Evolutionary conservation across 1,140 invertebrate genomes (phyloP), one percentile per base, ranked within the genome.

Genomic region (Bombus affinis): DNA sequence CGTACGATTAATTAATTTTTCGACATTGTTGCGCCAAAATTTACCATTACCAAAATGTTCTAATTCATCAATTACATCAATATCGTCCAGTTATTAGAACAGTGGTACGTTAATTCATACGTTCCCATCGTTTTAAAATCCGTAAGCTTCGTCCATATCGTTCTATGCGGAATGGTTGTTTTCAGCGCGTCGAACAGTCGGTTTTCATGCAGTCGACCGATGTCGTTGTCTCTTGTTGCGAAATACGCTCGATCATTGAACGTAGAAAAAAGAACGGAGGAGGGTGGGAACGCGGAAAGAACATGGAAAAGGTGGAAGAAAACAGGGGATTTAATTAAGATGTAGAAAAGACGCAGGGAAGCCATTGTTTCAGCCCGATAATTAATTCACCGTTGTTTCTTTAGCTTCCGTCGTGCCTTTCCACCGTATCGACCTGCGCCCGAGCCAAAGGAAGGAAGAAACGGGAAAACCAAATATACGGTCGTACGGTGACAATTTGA

Each of bases 321-420:
- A 68, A 75, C 77, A 77, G 59, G 62, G 37, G 85, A 88, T 89
- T 91, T 85, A 89, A 91, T 91, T 91, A 90, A 88, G 79, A 68
- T 73, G 39, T 81, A 32, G 74, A 85, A 89, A 91, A 74, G 65
- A 59, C 75, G 39, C 42, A 66, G 59, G 42, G 88, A 37, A 74
- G 53, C 68, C 78, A 91, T 88, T 88, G 84, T 85, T 73, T 66
- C 44, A 2, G 57, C 47, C 80, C 72, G 77, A 91, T 85, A 91
- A 91, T 91, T 91, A 89, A 89, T 91, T 86, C 82, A 62, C 71
- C 59, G 79, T 75, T 86, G 65, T 79, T 88, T 79, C 75, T 77
- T 57, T 83, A 35, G 66, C 57, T 78, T 39, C 81, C 59, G 65
- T 81, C 37, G 76, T 53, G n/a, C 1, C 37, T 22, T 25, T 47